phyloP scores from a whole-genome alignment of 2,888 invertebrate species.

The Polyommatus iphigenia region DNA sequence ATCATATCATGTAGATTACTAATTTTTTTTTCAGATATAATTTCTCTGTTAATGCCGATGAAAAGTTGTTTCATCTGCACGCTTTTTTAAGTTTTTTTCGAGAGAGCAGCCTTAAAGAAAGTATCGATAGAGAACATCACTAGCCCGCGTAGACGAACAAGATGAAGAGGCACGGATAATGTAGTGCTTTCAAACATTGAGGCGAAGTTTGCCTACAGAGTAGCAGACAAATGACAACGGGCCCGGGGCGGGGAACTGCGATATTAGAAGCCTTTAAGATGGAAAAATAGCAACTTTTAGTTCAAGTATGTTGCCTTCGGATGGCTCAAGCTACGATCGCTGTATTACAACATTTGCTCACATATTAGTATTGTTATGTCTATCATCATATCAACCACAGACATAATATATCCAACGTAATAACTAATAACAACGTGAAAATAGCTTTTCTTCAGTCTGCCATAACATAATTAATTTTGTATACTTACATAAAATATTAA shows the following conservation, averaged over 20 bases:
- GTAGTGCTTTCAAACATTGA: constrained; percentile 77
- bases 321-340: constrained; percentile 42
- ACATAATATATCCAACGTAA: too few relatives aligned
- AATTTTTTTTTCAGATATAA: too few relatives aligned
- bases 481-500: too few relatives aligned
- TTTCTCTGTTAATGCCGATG: too few relatives aligned
- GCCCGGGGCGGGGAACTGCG: constrained; percentile 66
- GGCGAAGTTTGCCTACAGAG: constrained; percentile 74
- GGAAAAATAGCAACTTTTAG: constrained; percentile 78
- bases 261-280: constrained; percentile 78
- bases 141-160: constrained; percentile 49
- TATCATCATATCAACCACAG: not conserved
- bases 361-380: too few relatives aligned
- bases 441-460: too few relatives aligned
- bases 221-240: constrained; percentile 75
- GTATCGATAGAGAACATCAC: constrained; percentile 41
- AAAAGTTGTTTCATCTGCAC: too few relatives aligned
- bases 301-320: constrained; percentile 55
- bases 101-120: too few relatives aligned
- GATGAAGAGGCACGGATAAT: constrained; percentile 73
- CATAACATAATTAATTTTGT: too few relatives aligned
- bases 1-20: too few relatives aligned
- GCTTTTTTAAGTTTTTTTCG: too few relatives aligned
- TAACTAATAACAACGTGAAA: too few relatives aligned
- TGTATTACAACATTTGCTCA: not conserved